These are phyloP conservation scores for Neolamprologus sp. DNA, from an alignment of 2,113 vertebrate genomes.

Conservation along the genomic window DNA sequence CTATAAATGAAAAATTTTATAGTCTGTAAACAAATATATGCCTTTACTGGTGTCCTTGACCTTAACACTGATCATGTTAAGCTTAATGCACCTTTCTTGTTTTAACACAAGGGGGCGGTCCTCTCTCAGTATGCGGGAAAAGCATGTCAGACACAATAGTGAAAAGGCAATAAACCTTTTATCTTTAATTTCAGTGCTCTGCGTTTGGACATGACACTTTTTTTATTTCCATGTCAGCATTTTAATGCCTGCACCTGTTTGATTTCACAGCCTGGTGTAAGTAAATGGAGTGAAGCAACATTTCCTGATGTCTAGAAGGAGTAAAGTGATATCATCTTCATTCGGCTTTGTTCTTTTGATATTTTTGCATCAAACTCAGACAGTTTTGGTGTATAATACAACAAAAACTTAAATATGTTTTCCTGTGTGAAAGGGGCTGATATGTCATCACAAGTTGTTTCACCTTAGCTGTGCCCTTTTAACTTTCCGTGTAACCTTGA, in stretches of 20 bases:
- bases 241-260: not conserved
- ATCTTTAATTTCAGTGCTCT: not conserved
- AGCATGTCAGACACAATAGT: slow-evolving; percentile 18
- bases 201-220: not conserved
- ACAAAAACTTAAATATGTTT: not conserved
- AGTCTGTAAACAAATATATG: not conserved
- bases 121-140: not conserved
- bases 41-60: not conserved
- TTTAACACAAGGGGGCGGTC: slow-evolving; percentile 43
- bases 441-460: not conserved
- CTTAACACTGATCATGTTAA: not conserved
- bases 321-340: not conserved
- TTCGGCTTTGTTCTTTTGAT: slow-evolving; percentile 14
- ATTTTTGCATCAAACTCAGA: not conserved
- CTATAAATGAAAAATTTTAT: not conserved
- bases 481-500: slow-evolving; percentile 17
- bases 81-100: not conserved
- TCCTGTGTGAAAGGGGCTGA: not conserved
- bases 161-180: slow-evolving; percentile 21
- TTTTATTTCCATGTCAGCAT: not conserved
- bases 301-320: not conserved
- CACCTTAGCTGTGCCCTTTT: not conserved
- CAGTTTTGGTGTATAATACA: not conserved
- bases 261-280: not conserved
- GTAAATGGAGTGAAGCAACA: not conserved